phyloP scores from a whole-genome alignment of 2,113 vertebrate genomes.

The Prochilodus magdalenae region DNA sequence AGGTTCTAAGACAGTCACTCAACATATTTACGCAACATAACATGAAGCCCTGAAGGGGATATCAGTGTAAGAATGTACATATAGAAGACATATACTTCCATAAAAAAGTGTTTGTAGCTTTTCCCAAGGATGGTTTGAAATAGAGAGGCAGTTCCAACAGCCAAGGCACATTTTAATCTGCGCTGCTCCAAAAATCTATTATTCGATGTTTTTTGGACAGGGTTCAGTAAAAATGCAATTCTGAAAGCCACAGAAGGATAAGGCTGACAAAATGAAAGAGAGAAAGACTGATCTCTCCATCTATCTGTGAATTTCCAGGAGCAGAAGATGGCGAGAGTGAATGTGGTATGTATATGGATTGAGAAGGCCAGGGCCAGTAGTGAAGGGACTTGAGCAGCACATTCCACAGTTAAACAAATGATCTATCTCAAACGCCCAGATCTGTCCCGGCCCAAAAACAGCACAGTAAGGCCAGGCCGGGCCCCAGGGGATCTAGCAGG shows the following conservation, averaged over 20 bases:
- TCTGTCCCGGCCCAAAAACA: slow-evolving; percentile 52
- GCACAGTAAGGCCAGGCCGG: slow-evolving; percentile 34
- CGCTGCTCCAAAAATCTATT: neutral
- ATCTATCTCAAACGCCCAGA: slow-evolving; percentile 48
- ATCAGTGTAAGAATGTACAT: too few relatives aligned
- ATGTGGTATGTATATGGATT: neutral
- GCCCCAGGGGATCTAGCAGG: slow-evolving; percentile 22
- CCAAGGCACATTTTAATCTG: slow-evolving; percentile 3
- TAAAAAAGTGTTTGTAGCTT: neutral
- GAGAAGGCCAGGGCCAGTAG: neutral
- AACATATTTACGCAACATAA: neutral
- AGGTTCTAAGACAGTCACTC: neutral
- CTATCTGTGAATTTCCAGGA: neutral
- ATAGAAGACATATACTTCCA: too few relatives aligned
- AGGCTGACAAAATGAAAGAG: neutral
- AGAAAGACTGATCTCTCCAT: slow-evolving; percentile 3
- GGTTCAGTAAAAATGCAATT: neutral
- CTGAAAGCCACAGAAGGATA: neutral
- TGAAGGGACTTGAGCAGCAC: slow-evolving; percentile 38
- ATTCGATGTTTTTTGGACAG: neutral
- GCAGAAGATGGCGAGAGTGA: neutral
- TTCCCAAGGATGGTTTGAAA: neutral
- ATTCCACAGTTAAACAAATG: slow-evolving; percentile 51
- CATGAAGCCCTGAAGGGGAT: too few relatives aligned
- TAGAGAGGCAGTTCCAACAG: neutral